These are phyloP conservation scores for Aleiodes sp. DNA, from an alignment of 1,140 invertebrate genomes.

Conservation along the genomic window DNA sequence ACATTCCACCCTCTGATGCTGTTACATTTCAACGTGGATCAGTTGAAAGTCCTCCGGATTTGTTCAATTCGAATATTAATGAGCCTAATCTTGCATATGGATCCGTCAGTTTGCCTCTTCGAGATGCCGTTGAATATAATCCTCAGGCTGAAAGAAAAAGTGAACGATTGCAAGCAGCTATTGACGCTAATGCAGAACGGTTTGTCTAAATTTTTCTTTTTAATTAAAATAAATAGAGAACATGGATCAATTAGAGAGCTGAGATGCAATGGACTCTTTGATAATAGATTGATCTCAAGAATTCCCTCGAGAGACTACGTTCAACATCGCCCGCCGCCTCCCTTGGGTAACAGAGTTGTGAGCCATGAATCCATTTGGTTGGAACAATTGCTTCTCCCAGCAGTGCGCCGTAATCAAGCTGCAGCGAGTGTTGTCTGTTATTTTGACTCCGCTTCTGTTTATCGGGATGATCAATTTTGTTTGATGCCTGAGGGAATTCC, in stretches of 20 bases:
- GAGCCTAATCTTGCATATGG: conserved; percentile 45
- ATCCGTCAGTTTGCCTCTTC: conserved; percentile 63
- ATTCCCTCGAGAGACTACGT: conserved; percentile 73
- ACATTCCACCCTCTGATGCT: conserved; percentile 37
- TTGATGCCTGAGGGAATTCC: conserved; percentile 76
- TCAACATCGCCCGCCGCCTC: conserved; percentile 70
- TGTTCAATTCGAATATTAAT: conserved; percentile 19
- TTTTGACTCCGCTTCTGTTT: conserved; percentile 72
- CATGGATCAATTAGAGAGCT: background rate
- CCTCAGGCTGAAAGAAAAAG: conserved; percentile 53
- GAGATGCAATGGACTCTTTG: background rate
- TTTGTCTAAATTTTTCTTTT: conserved; percentile 21
- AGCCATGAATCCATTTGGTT: conserved; percentile 62
- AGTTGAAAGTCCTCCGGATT: conserved; percentile 66
- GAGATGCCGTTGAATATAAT: conserved; percentile 67
- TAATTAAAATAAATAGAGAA: conserved; percentile 21
- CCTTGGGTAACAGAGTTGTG: conserved; percentile 39
- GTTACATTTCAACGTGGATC: conserved; percentile 66
- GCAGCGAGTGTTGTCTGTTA: conserved; percentile 72
- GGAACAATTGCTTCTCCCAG: conserved; percentile 57
- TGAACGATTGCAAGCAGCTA: conserved; percentile 69
- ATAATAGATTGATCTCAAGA: conserved; percentile 33
- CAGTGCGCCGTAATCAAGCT: conserved; percentile 46
- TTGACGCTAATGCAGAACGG: conserved; percentile 67
- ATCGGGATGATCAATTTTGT: conserved; percentile 73